Evolutionary conservation across 2,797 vertebrate species (phyloP), one percentile per base, ranked within the genome.

Genomic region (Lepilemur septentrionalis): DNA sequence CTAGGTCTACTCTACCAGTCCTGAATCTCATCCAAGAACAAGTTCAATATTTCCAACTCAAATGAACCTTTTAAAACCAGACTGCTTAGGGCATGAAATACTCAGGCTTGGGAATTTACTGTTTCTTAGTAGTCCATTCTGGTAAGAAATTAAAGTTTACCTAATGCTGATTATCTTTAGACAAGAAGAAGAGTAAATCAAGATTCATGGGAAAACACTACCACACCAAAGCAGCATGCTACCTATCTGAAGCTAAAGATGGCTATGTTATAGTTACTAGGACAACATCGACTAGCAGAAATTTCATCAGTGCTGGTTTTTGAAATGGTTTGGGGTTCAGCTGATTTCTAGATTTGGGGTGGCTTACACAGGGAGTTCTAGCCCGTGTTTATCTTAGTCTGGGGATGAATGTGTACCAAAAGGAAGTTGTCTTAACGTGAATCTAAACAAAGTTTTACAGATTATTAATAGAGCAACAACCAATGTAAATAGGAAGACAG

Each of bases 61-160:
- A 25, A 61, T 92, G 57, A 84, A 90, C 73, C 75, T 94, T 86
- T 90, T 43, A 90, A 94, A 89, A 84, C 15, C 30, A 70, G 70
- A 75, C 28, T 48, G 14, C 61, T 67, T 46, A 1, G 18, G 65
- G 13, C 70, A 91, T 57, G 32, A 63, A 38, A 30, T 78, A 25
- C 50, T 61, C 48, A 55, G 80, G 43, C 50, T 50, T 72, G 76
- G 35, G 48, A 79, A 52, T 81, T 61, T 82, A 92, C 59, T 92
- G 72, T 57, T 75, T 94, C 82, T 89, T 69, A n/a, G 46, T 32
- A 78, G 43, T 48, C 84, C 83, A 32, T 76, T 48, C 48, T 52
- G 32, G 32, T 41, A 72, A 83, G 61, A 92, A 94, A 85, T 82
- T 83, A 89, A 81, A 96, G 41, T 79, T 89, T 72, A 69, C 50